Base-by-base conservation (phyloP, 2,113 vertebrate genomes). In the Perca fluviatilis region DNA sequence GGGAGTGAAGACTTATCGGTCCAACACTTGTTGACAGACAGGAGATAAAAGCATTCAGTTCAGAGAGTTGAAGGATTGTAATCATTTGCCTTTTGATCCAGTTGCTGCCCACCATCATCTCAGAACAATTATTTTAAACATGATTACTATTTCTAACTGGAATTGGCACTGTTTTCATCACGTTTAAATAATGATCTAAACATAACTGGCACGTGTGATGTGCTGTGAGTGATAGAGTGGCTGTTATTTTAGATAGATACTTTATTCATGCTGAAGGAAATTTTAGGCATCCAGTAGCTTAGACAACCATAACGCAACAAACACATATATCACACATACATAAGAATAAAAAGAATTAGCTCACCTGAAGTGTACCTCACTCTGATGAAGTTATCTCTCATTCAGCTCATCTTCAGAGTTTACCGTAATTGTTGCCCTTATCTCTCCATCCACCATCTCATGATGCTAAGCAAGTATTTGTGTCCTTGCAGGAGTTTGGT, bases 331-430 rank as follows among this genome's bases (percentile, higher is more conserved):
- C 25, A 25, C 25, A 25, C 25, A 25, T 25, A 25, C 25, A 25
- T 25, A 25, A 25, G 25, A 25, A 25, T 27, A 27, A 27, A 27
- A 27, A 27, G 2, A 27, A 27, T 27, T 27, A 27, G 25, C 18
- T 51, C 65, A 65, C 30, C 60, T 21, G 4, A 21, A 62, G 60
- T 62, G 12, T 4, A 23, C 36, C 36, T 43, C 64, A 50, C 36
- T 15, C 62, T 71, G 58, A 27, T 71, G 30, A 61, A 51, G 75
- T 64, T 40, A 51, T 46, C 53, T 69, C 51, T 57, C 53, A 21
- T 64, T 49, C 25, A 57, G 64, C 64, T 74, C 16, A 10, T 25
- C 54, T 67, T 30, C 27, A 40, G 43, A 60, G 70, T 50, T 33
- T 30, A 33, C 64, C 51, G 64, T 50, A 40, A 33, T 15, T 33